Percentiles rank a stretch among this genome's conserved stretches.
Evolutionary conservation across 2,113 vertebrate genomes (phyloP).

Genomic region (Morone saxatilis): DNA sequence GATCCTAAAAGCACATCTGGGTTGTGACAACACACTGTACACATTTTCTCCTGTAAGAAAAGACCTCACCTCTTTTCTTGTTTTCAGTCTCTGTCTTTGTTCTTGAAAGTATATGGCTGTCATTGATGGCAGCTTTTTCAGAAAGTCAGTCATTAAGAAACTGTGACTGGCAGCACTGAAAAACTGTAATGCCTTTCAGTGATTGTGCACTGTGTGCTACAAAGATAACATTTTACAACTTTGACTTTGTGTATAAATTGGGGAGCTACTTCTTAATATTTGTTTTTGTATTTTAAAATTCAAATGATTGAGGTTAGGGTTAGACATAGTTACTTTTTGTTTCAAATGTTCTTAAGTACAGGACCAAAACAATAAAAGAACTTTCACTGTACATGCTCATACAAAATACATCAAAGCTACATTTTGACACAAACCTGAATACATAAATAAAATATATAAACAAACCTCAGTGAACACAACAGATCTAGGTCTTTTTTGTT

Average conservation of each 20-base stretch:
- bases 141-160: background rate
- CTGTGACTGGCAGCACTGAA: background rate
- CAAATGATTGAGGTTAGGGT: background rate
- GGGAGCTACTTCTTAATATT: background rate
- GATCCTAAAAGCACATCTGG: background rate
- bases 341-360: background rate
- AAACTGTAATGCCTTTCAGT: background rate
- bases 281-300: background rate
- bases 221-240: background rate
- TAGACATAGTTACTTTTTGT: no score
- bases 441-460: background rate
- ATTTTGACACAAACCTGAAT: background rate
- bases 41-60: slow-evolving; percentile 15
- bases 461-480: background rate
- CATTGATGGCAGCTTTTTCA: slow-evolving; percentile 20
- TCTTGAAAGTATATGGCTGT: slow-evolving; percentile 18
- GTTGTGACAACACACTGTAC: background rate
- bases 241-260: background rate
- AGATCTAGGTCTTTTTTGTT: background rate
- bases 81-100: slow-evolving; percentile 15
- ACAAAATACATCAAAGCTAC: background rate
- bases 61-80: background rate
- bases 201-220: background rate
- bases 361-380: background rate
- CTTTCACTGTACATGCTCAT: background rate